phyloP scores from a whole-genome alignment of 2,888 invertebrate species.

The Athrips mouffetella region DNA sequence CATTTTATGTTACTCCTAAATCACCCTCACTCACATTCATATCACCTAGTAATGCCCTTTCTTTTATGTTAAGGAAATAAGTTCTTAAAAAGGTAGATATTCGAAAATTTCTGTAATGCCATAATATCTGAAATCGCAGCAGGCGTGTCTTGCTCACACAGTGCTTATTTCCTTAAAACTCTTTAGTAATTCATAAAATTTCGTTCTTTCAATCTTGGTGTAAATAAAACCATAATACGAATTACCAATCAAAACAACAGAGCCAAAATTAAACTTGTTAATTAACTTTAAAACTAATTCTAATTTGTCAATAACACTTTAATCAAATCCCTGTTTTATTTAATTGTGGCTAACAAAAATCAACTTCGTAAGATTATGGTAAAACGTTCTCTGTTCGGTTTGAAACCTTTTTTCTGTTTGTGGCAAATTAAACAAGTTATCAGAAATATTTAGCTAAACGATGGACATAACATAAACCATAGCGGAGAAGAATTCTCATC shows the following conservation, averaged over 20 bases:
- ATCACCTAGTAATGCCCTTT: conserved; percentile 24
- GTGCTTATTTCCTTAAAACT: background rate
- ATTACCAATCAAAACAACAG: background rate
- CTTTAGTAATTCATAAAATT: background rate
- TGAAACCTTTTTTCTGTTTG: background rate
- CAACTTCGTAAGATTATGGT: conserved; percentile 7
- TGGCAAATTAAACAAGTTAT: no score
- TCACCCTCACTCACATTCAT: conserved; percentile 25
- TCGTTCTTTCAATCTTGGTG: background rate
- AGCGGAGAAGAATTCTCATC: no score
- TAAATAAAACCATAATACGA: conserved; percentile 2
- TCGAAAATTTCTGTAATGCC: no score
- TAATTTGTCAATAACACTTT: conserved; percentile 36
- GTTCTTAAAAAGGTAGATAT: no score
- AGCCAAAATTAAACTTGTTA: background rate
- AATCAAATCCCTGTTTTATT: conserved; percentile 23
- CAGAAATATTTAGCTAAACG: no score
- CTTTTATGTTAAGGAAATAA: conserved; percentile 1
- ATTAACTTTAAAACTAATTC: conserved; percentile 8
- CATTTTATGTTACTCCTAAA: conserved; percentile 60
- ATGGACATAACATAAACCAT: no score
- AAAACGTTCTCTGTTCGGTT: conserved; percentile 6
- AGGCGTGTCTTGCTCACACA: no score
- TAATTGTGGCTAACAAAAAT: conserved; percentile 21
- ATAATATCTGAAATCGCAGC: no score